Conservation (phyloP, 2,888 invertebrate species). For the Byasa hedistus region DNA sequence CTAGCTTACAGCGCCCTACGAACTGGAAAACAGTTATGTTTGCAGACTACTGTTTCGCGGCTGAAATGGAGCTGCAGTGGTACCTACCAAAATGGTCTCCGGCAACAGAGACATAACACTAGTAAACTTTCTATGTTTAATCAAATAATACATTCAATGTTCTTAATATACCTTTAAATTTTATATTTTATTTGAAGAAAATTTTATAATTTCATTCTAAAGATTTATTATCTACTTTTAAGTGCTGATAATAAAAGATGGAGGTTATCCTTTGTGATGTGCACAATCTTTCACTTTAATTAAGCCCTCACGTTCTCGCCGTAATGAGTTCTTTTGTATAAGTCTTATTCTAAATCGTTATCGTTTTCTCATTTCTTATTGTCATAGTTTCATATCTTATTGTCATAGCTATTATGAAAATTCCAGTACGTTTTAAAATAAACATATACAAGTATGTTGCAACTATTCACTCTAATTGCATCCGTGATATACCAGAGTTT, state of each 20-base stretch:
- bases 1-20: too few species aligned
- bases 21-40: too few species aligned
- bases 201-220: not conserved
- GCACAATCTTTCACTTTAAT: constrained; percentile 9
- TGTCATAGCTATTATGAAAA: not conserved
- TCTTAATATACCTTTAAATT: not conserved
- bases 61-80: too few species aligned
- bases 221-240: not conserved
- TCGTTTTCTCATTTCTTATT: not conserved
- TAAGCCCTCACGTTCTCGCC: not conserved
- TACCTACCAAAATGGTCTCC: too few species aligned
- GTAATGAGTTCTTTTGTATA: constrained; percentile 12
- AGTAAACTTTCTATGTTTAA: too few species aligned
- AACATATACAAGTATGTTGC: too few species aligned
- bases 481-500: too few species aligned
- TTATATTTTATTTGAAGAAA: not conserved
- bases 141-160: too few species aligned
- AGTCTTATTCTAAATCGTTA: not conserved
- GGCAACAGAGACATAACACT: too few species aligned
- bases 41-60: too few species aligned
- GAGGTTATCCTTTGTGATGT: constrained; percentile 1
- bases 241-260: not conserved
- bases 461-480: too few species aligned
- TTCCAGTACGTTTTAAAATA: too few species aligned
- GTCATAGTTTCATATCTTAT: not conserved